phyloP scores from a whole-genome alignment of 2,888 invertebrate species.

The Eledona agricola region DNA sequence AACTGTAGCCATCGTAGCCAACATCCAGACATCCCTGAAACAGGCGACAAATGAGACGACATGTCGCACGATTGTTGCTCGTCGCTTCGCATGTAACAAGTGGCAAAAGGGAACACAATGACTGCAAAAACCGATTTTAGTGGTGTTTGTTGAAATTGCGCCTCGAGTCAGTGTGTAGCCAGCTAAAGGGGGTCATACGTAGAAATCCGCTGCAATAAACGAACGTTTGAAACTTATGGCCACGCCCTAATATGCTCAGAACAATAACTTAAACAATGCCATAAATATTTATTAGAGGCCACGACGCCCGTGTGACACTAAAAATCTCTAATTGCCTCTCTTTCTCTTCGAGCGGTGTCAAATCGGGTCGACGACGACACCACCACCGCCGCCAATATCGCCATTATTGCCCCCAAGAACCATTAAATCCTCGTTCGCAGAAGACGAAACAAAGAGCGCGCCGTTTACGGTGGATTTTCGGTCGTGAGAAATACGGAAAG shows the following conservation, averaged over 20 bases:
- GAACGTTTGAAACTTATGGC: conserved; percentile 38
- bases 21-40: conserved; percentile 61
- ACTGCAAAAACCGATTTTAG: too few relatives aligned
- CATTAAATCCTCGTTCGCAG: too few relatives aligned
- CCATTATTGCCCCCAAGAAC: too few relatives aligned
- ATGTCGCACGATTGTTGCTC: too few relatives aligned
- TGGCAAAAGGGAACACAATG: not conserved
- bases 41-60: conserved; percentile 25
- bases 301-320: conserved; percentile 36
- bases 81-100: not conserved
- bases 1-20: conserved; percentile 62
- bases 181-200: conserved; percentile 31
- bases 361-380: conserved; percentile 12
- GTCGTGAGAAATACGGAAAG: conserved; percentile 1
- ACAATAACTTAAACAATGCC: conserved; percentile 39
- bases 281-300: conserved; percentile 38
- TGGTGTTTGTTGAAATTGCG: too few relatives aligned
- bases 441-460: too few relatives aligned
- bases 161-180: too few relatives aligned
- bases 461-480: too few relatives aligned
- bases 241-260: conserved; percentile 39
- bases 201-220: conserved; percentile 37
- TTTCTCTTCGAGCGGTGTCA: conserved; percentile 9
- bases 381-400: conserved; percentile 6
- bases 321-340: conserved; percentile 30